Evolutionary conservation across 2,113 vertebrate species (phyloP), one percentile per base, ranked within the genome.

Genomic region (Actenoides lindsayi): DNA sequence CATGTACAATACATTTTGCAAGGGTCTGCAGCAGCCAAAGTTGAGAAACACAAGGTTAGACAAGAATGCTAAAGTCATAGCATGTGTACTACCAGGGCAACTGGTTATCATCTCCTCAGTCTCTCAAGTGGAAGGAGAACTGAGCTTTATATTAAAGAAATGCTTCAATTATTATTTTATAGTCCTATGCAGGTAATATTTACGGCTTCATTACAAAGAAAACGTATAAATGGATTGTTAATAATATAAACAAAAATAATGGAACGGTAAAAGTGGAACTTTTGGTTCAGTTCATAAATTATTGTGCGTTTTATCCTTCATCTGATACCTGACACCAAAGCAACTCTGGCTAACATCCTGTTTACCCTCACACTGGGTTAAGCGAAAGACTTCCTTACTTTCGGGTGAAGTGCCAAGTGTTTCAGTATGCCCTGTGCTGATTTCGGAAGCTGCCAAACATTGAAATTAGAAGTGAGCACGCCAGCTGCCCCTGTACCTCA

Each of bases 381-480:
- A 93, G 73, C 77, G 87, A 96, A 94, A 93, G 92, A 91, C 86
- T 87, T 90, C 88, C 92, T 90, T 94, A 89, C 92, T 97, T 90
- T 94, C 81, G 73, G 73, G 83, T 95, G 87, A 95, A 90, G 93
- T 84, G 93, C 95, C 97, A 97, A 97, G 88, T 75, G 82, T 94
- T 96, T 96, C 81, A 92, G 78, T 54, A n/a, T 74, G 96, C 88
- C 87, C 78, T 14, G 37, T 60, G 94, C 95, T 86, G 91, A 87
- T 93, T 97, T 95, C 87, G 90, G 95, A 97, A 97, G 97, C 89
- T 95, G 96, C 96, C 97, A 97, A 97, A 97, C 89, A 90, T 64
- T 96, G 96, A 94, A 97, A 96, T 87, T 79, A 90, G 94, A 96
- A 92, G 83, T 67, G 92, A 97, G 84, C 37, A 60, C 56, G 78